Base-by-base conservation (phyloP, 2,797 vertebrate species). In the Anniella stebbinsi region DNA sequence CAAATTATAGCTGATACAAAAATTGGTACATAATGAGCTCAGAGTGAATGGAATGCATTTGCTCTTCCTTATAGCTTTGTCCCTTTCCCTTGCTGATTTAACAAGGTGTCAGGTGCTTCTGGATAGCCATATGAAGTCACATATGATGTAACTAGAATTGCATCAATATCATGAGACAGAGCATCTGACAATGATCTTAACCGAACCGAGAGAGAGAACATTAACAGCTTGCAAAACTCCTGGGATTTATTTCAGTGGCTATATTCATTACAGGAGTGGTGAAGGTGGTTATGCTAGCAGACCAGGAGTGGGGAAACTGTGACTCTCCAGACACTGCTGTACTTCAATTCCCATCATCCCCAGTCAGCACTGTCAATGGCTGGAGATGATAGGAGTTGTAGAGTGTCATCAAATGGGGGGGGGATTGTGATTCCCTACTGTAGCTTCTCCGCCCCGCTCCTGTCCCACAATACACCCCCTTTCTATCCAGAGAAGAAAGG, bases 101-200 rank as follows among this genome's bases (percentile, higher is more conserved):
- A 88, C 85, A 77, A 92, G 66, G 18, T 91, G n/a, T 88, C 94
- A 69, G 63, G 86, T 88, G 90, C 78, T 91, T 87, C 57, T 30
- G 33, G 25, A 45, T 4, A 89, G 33, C 63, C 11, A 28, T 60
- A 80, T 87, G 90, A 91, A 77, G 70, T 80, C 78, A 77, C 33
- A 60, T 82, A 76, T 95, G 94, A 95, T 87, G 90, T 87, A 92
- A 93, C 0, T n/a, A 41, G 15, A 89, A 86, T 90, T 95, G 38
- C 89, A 92, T 91, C 91, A 95, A 66, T n/a, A 84, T 93, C 92
- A 93, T 72, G 88, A 92, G 81, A 92, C 80, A 63, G 36, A 89
- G 51, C 63, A 83, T 41, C 69, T 86, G 83, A 78, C 51, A 72
- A 77, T 76, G 73, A 70, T 87, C 66, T 72, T 80, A 76, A 38